Conservation (phyloP, 2,113 vertebrate species). For the Menidia beryllina region DNA sequence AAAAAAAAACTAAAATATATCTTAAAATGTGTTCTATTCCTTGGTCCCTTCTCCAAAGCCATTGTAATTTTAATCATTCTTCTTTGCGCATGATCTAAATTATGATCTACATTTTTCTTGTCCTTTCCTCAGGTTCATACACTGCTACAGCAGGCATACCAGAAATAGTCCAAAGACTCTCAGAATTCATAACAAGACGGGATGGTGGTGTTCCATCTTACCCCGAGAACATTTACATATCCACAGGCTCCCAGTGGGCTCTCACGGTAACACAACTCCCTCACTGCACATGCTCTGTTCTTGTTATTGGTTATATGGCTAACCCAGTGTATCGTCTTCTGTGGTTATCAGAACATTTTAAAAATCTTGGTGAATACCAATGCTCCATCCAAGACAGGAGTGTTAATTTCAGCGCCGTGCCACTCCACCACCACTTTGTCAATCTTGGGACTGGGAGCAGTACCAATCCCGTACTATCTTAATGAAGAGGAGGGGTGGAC, state of each 20-base stretch:
- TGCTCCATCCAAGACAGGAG: constrained; percentile 56
- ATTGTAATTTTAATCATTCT: not conserved
- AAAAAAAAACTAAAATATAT: too few relatives aligned
- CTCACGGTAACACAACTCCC: constrained; percentile 64
- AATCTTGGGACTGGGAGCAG: constrained; percentile 46
- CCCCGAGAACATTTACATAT: constrained; percentile 76
- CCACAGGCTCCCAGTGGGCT: constrained; percentile 65
- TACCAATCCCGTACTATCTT: constrained; percentile 71
- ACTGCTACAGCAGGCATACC: constrained; percentile 41
- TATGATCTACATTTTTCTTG: not conserved
- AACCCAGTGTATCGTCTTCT: not conserved
- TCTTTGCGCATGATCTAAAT: too few relatives aligned
- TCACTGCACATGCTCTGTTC: not conserved
- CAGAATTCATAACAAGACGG: constrained; percentile 73
- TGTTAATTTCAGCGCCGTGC: constrained; percentile 74
- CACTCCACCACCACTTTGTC: not conserved
- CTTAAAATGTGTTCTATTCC: too few relatives aligned
- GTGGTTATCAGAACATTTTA: constrained; percentile 65
- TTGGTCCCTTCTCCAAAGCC: too few relatives aligned
- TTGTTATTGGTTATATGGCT: not conserved
- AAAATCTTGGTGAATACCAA: constrained; percentile 59
- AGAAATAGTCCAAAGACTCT: constrained; percentile 57
- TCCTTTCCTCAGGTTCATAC: constrained; percentile 70
- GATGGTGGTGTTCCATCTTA: constrained; percentile 72
- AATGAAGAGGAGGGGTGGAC: constrained; percentile 78